These are phyloP conservation scores for Ephydatia muelleri DNA, from an alignment of 37 sponge, comb jelly and placozoan species.

Conservation along the genomic window DNA sequence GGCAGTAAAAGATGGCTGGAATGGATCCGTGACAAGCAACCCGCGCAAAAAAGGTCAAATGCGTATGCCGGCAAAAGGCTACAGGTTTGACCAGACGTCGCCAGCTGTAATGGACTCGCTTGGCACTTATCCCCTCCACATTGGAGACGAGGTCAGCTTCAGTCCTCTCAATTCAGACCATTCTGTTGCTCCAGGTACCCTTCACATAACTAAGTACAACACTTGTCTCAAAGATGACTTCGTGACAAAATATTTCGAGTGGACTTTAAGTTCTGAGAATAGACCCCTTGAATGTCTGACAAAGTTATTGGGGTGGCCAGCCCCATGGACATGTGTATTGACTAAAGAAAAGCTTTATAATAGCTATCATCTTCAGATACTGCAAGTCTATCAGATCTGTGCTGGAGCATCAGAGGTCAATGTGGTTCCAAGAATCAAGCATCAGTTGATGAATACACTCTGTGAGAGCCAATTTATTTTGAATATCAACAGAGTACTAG, in stretches of 20 bases:
- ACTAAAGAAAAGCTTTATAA: not conserved
- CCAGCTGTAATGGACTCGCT: not conserved
- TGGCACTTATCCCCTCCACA: not conserved
- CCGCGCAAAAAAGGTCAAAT: no score
- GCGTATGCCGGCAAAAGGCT: no score
- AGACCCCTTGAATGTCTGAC: not conserved
- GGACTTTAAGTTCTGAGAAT: not conserved
- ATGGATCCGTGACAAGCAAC: no score
- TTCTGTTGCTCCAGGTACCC: not conserved
- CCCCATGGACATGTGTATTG: not conserved
- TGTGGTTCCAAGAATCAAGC: not conserved
- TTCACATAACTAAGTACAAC: not conserved
- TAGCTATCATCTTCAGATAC: not conserved
- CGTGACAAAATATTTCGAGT: not conserved
- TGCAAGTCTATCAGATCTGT: not conserved
- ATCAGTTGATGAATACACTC: no score
- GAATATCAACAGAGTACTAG: no score
- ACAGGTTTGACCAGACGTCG: no score
- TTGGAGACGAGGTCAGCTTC: no score
- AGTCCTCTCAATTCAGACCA: not conserved
- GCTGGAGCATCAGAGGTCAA: not conserved
- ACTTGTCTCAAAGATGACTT: no score
- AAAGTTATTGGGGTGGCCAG: not conserved
- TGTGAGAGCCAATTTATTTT: no score
- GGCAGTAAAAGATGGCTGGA: not conserved